These are phyloP conservation scores for Alligator sinensis DNA, from an alignment of 2,113 vertebrate species.

Conservation along the genomic window DNA sequence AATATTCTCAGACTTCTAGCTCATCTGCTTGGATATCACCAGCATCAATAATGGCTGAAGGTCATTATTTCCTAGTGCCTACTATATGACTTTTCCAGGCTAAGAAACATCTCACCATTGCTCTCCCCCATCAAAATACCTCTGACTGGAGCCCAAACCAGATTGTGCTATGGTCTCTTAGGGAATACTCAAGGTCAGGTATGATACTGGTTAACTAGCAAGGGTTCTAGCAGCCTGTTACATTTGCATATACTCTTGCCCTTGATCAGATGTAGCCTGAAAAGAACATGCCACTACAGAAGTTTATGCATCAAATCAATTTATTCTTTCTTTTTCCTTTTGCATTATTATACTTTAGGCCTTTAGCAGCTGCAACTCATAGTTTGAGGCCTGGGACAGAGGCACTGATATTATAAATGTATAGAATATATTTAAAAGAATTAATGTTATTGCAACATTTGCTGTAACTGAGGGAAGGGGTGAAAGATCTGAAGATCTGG, in stretches of 20 bases:
- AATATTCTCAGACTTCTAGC: too few species aligned
- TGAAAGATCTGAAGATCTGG: not conserved
- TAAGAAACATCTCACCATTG: not conserved
- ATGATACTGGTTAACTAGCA: not conserved
- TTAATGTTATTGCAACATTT: constrained; percentile 24
- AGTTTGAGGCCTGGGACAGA: not conserved
- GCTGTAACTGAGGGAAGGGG: constrained; percentile 13
- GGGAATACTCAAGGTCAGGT: not conserved
- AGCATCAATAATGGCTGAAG: too few species aligned
- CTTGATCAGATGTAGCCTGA: not conserved
- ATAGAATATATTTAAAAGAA: not conserved
- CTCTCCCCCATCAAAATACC: not conserved
- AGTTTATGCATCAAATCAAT: not conserved
- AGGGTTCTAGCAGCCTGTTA: not conserved
- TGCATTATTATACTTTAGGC: constrained; percentile 9
- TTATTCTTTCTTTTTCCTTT: not conserved
- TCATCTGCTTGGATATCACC: too few species aligned
- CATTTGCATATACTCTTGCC: accelerated
- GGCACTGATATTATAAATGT: not conserved
- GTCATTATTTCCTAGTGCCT: too few species aligned
- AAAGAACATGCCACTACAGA: not conserved
- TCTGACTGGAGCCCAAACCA: not conserved
- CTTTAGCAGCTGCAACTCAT: not conserved
- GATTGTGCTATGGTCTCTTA: not conserved
- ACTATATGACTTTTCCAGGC: not conserved